Evolutionary conservation across 2,888 invertebrate species (phyloP), one percentile per base, ranked within the genome.

Genomic region (Ophion ellenae): DNA sequence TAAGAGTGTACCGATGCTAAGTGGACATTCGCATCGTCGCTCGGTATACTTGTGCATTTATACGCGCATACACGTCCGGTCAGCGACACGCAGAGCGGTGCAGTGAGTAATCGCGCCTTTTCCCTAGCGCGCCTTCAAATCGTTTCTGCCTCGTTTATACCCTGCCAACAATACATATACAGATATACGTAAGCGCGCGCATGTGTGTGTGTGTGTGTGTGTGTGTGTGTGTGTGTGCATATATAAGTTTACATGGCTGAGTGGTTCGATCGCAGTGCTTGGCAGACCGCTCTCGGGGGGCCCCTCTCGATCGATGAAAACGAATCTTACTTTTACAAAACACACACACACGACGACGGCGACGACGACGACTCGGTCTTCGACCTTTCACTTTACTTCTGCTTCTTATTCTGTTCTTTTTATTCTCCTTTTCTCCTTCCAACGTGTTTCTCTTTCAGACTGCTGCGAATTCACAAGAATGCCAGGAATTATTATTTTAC

Each of bases 61-160:
- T 32, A 57, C 17, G 36, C 67, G 67, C 47, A 83, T 84, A 86
- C 78, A 83, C 88, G 88, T 88, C 87, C 88, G 88, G 87, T 88
- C 87, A 87, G 86, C 87, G 87, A 88, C 87, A 87, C 86, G 81
- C 71, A 36, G 67, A 64, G 71, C 57, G 75, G 84, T 81, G 87
- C 63, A 85, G 86, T 84, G 87, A 87, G 78, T 86, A 86, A 87
- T 86, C 86, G 84, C 82, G 78, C 86, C 66, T 86, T 84, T 75
- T 74, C 78, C 61, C 61, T 69, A 40, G 82, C 79, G 71, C 73
- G 75, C 77, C 79, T 77, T 78, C 59, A 84, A 76, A 64, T 77
- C 75, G 71, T 74, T 75, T 83, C 79, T 81, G 63, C 67, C 73
- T 83, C 70, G 47, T 74, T 66, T 36, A 36, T 2, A 32, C n/a